phyloP scores from a whole-genome alignment of 2,797 vertebrate genomes.

The Urosaurus nigricauda region DNA sequence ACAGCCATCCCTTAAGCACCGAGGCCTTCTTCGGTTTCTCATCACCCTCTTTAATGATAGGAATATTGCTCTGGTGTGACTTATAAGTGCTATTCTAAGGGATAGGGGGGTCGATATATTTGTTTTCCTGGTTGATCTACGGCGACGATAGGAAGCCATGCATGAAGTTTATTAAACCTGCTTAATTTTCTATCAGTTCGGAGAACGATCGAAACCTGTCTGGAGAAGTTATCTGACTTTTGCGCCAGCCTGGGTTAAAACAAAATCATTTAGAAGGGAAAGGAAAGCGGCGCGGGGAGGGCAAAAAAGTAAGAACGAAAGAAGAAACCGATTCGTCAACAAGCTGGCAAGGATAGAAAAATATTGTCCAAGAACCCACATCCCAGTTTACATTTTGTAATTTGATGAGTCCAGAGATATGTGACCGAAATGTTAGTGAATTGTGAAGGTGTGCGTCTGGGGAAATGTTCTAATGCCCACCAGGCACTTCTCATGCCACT shows the following conservation, averaged over 20 bases:
- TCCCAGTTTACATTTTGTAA: neutral
- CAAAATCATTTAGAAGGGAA: constrained; percentile 14
- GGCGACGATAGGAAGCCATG: constrained; percentile 24
- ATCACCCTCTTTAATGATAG: constrained; percentile 39
- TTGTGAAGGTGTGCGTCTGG: too few species aligned
- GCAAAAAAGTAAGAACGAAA: neutral
- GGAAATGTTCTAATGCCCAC: too few species aligned
- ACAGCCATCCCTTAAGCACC: too few species aligned
- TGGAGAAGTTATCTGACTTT: constrained; percentile 12
- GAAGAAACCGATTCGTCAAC: neutral
- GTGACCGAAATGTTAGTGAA: too few species aligned
- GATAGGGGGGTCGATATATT: constrained; percentile 32
- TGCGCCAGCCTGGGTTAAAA: neutral
- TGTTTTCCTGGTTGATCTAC: constrained; percentile 42
- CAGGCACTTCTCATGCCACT: neutral
- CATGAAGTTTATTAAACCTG: constrained; percentile 50
- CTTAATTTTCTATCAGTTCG: constrained; percentile 51
- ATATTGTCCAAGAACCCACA: neutral
- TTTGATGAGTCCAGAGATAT: too few species aligned
- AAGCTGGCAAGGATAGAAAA: neutral
- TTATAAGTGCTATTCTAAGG: constrained; percentile 34
- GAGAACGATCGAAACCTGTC: constrained; percentile 27
- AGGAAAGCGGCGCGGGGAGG: neutral
- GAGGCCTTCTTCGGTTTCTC: neutral
- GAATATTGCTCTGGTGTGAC: constrained; percentile 26